phyloP scores from a whole-genome alignment of 1,140 invertebrate species.

The Glomeris maerens region DNA sequence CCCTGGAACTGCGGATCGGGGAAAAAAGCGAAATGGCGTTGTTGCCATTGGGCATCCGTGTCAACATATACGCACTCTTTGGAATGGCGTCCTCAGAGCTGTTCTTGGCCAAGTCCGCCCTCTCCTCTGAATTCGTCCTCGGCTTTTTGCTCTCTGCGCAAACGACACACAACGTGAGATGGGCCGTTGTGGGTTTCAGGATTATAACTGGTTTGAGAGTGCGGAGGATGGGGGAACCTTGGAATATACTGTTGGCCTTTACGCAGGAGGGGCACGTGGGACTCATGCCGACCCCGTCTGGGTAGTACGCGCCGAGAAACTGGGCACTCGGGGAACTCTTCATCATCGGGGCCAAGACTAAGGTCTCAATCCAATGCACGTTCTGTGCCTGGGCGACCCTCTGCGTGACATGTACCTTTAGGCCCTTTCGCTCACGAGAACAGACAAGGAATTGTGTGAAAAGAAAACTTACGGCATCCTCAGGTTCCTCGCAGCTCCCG shows the following conservation, averaged over 20 bases:
- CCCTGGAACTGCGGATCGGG: slow-evolving; percentile 8
- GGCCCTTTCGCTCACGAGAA: neutral
- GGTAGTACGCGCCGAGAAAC: slow-evolving; percentile 30
- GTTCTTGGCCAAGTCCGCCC: neutral
- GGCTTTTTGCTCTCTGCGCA: neutral
- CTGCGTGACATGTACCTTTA: slow-evolving; percentile 16
- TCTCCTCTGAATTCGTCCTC: neutral
- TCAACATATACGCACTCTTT: neutral
- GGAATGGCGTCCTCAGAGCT: neutral
- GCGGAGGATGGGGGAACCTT: neutral
- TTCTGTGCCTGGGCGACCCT: slow-evolving; percentile 19
- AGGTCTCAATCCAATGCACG: slow-evolving; percentile 23
- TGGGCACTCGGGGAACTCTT: slow-evolving; percentile 31
- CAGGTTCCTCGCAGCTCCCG: slow-evolving; percentile 20
- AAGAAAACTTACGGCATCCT: slow-evolving; percentile 24
- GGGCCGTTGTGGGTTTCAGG: neutral
- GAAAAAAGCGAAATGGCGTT: neutral
- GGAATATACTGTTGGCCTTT: neutral
- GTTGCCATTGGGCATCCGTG: neutral
- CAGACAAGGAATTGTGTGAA: neutral
- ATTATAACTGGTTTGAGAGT: too few species aligned
- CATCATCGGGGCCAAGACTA: slow-evolving; percentile 25
- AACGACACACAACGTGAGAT: neutral
- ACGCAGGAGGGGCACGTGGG: slow-evolving; percentile 17
- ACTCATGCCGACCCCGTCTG: slow-evolving; percentile 33